A percentile compares a stretch with the other conserved stretches of the same genome.
phyloP scores from a whole-genome alignment of 2,888 invertebrate species.

The Himalopsyche japonica region DNA sequence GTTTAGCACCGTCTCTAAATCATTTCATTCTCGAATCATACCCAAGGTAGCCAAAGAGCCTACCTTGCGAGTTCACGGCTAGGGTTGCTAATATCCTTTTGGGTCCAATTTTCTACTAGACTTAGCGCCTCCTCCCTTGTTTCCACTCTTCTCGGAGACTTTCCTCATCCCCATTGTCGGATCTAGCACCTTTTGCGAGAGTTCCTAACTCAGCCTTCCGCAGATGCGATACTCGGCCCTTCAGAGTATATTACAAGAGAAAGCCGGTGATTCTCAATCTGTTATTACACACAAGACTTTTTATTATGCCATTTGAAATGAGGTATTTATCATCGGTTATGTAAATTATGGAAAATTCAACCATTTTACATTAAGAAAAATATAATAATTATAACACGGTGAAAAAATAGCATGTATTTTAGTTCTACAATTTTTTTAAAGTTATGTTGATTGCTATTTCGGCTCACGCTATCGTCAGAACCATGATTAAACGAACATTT shows the following conservation, averaged over 20 bases:
- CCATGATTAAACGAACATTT: no score
- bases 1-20: neutral
- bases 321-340: no score
- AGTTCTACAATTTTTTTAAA: no score
- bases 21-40: neutral
- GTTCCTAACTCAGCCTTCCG: neutral
- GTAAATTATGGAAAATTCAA: no score
- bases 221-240: neutral
- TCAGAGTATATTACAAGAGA: neutral
- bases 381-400: no score
- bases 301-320: no score
- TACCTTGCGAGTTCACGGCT: neutral
- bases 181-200: neutral
- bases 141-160: neutral
- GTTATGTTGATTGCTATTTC: no score
- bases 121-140: neutral
- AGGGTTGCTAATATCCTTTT: conserved; percentile 10
- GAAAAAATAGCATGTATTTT: no score
- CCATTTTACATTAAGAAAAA: no score
- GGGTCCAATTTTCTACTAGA: conserved; percentile 22
- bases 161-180: neutral
- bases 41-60: neutral
- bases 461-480: no score
- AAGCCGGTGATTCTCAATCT: neutral
- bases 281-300: no score